Evolutionary conservation across 2,797 vertebrate species (phyloP), one percentile per base, ranked within the genome.

Genomic region (Arremon brunneinucha): DNA sequence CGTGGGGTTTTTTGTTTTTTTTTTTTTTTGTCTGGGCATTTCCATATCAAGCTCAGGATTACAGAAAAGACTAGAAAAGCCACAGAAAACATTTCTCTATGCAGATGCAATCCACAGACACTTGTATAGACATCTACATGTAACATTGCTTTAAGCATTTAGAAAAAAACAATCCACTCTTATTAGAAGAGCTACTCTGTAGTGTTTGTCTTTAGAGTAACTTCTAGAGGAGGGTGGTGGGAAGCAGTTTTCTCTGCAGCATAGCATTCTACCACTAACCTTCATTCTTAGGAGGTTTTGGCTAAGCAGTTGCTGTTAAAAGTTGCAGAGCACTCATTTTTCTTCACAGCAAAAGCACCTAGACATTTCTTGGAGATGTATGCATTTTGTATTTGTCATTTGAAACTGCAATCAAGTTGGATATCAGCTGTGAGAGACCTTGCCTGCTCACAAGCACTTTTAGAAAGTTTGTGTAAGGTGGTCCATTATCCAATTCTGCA

Each of bases 1-100:
- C 2, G 2, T 0, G 0, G 0, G 22, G 6, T 5, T 14, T 8
- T 18, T 19, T 4, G 41, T 2, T 17, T 19, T 6, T 60, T 59
- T 28, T 39, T 39, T 28, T 7, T 35, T 34, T 65, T 71, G n/a
- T n/a, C n/a, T 68, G 52, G 32, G 28, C 21, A 32, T 76, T 62
- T 87, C 39, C 47, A 62, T 67, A 83, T 71, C 30, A 82, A 55
- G 7, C 15, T 87, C 14, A 24, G 39, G 30, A 60, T 78, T 78
- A 75, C 22, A 90, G 41, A 43, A 18, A 43, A 43, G 41, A 43
- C 17, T 34, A 13, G 24, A 53, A 81, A 88, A 83, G n/a, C 22
- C 35, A 74, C 16, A 83, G 41, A 68, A 94, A 83, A 46, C 14
- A 57, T 55, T 78, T 71, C 76, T 34, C 34, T 65, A 8, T 9